Evolutionary conservation across 2,797 vertebrate genomes (phyloP).

Genomic region (Xenopus petersii): DNA sequence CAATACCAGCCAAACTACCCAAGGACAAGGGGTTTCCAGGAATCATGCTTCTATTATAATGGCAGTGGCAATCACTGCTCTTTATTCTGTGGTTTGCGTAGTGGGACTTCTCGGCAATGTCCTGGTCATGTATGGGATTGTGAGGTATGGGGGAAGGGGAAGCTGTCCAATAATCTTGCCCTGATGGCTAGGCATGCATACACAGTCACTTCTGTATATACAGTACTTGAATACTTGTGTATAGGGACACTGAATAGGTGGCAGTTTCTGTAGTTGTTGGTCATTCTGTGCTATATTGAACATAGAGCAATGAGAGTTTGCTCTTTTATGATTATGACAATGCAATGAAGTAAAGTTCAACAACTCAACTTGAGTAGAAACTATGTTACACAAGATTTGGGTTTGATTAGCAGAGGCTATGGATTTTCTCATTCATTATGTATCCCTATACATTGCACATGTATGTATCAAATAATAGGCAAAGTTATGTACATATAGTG

Average conservation of each 20-base stretch:
- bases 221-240: neutral
- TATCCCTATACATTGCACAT: too few relatives aligned
- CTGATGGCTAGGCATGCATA: neutral
- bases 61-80: constrained; percentile 84
- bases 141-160: constrained; percentile 73
- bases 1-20: constrained; percentile 59
- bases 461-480: too few relatives aligned
- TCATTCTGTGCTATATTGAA: too few relatives aligned
- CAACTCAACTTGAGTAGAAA: too few relatives aligned
- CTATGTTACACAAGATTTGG: too few relatives aligned
- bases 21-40: constrained; percentile 54
- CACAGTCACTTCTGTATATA: neutral
- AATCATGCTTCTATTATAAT: constrained; percentile 71
- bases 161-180: neutral
- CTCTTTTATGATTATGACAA: too few relatives aligned
- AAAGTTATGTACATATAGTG: too few relatives aligned
- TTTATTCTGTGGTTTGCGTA: constrained; percentile 89
- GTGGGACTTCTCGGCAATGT: constrained; percentile 91
- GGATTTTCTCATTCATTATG: too few relatives aligned
- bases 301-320: too few relatives aligned
- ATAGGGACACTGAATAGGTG: neutral
- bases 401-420: too few relatives aligned
- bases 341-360: too few relatives aligned
- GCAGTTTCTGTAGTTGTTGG: too few relatives aligned
- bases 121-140: constrained; percentile 92